These are phyloP conservation scores for Cetoscarus ocellatus DNA, from an alignment of 2,797 vertebrate species.

Conservation along the genomic window DNA sequence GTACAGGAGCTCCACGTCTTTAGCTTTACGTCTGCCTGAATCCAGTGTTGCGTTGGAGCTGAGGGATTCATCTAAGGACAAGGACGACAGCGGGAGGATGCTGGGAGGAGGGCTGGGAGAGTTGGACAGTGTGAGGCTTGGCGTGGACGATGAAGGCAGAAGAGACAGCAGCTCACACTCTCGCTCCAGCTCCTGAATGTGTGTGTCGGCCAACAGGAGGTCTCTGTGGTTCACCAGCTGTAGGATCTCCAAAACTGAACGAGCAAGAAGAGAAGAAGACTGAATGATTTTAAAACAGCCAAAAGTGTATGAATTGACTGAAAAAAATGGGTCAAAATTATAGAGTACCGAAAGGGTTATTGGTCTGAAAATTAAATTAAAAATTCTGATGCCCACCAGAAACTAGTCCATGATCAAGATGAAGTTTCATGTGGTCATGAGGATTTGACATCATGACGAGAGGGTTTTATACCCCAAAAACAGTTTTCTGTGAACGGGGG, in stretches of 20 bases:
- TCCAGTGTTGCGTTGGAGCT: constrained; percentile 81
- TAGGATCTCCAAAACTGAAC: constrained; percentile 91
- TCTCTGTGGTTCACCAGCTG: constrained; percentile 91
- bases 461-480: no score
- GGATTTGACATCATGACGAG: no score
- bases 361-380: no score
- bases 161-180: constrained; percentile 86
- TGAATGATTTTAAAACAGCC: neutral
- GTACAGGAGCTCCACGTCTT: constrained; percentile 93
- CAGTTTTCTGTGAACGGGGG: no score
- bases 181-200: constrained; percentile 92
- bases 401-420: no score
- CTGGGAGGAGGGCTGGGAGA: constrained; percentile 40
- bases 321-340: neutral
- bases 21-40: constrained; percentile 85
- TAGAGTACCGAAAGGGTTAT: no score
- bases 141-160: constrained; percentile 56
- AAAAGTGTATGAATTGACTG: neutral
- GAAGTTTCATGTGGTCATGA: no score
- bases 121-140: constrained; percentile 49
- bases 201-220: constrained; percentile 90
- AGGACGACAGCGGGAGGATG: constrained; percentile 40
- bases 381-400: no score
- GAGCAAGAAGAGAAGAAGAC: constrained; percentile 14
- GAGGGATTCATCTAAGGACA: constrained; percentile 68